A percentile compares a stretch with the other conserved stretches of the same genome.
phyloP scores from a whole-genome alignment of 2,113 vertebrate genomes.

The Edolisoma coerulescens region DNA sequence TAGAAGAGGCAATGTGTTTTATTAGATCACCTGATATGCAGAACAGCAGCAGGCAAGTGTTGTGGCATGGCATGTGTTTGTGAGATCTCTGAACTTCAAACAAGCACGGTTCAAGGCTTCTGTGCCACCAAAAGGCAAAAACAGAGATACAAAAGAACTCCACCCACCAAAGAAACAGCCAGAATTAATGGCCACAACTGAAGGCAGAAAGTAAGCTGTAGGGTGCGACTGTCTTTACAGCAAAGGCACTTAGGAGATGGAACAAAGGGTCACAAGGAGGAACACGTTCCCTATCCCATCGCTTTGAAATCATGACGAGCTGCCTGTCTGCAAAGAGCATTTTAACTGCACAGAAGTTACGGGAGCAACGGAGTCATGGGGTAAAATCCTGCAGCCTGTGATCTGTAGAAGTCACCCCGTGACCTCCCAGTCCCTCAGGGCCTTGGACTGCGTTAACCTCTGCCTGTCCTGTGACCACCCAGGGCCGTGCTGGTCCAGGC shows the following conservation, averaged over 20 bases:
- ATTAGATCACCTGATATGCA: neutral
- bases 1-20: neutral
- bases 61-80: neutral
- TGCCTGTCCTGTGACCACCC: neutral
- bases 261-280: slow-evolving; percentile 55
- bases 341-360: neutral
- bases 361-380: neutral
- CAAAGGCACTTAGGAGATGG: neutral
- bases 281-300: neutral
- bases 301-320: neutral
- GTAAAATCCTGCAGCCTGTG: neutral
- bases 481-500: neutral
- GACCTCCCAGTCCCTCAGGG: neutral
- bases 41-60: neutral
- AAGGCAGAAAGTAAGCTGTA: slow-evolving; percentile 35
- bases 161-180: slow-evolving; percentile 5
- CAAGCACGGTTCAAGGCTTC: neutral
- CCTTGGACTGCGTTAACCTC: neutral
- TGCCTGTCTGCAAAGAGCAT: slow-evolving; percentile 8
- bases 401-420: neutral
- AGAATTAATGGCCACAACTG: slow-evolving; percentile 5
- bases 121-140: neutral
- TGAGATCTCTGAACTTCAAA: neutral
- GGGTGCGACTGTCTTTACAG: neutral
- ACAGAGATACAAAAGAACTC: neutral